Conservation (phyloP, 2,888 invertebrate species). For the Lagria hirta region DNA sequence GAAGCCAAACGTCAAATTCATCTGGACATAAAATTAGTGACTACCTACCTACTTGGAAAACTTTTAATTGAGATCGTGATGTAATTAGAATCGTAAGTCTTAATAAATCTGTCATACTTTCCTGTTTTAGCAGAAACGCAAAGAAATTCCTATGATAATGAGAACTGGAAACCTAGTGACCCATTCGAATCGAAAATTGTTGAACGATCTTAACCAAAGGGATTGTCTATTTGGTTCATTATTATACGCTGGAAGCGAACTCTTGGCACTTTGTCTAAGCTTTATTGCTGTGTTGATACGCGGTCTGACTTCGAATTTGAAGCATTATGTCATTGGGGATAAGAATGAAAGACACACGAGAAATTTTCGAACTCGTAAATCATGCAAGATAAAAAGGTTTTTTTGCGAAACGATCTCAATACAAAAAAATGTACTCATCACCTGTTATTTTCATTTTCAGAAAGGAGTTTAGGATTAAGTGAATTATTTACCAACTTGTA, state of each 20-base stretch:
- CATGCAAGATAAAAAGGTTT: no score
- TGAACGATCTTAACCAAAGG: constrained; percentile 1
- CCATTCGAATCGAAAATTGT: neutral
- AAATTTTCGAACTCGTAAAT: constrained; percentile 6
- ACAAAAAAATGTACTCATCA: constrained; percentile 2
- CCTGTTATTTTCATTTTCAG: constrained; percentile 1
- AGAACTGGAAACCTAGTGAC: constrained; percentile 4
- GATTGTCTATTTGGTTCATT: constrained; percentile 8
- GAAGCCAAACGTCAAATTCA: no score
- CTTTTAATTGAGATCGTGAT: no score
- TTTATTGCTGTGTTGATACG: constrained; percentile 17
- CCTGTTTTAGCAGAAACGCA: no score
- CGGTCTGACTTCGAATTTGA: constrained; percentile 10
- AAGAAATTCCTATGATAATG: constrained; percentile 3
- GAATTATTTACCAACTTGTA: constrained; percentile 12
- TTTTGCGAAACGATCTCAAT: no score
- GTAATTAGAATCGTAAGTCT: no score
- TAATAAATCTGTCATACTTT: no score
- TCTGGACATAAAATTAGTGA: no score
- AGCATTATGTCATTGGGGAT: constrained; percentile 6
- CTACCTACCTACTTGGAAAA: no score
- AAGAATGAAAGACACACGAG: neutral
- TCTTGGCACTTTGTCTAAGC: constrained; percentile 14
- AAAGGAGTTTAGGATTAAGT: no score
- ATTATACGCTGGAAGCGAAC: constrained; percentile 8